Evolutionary conservation across 1,140 invertebrate species (phyloP).

Genomic region (Gonatopus flavifemur): DNA sequence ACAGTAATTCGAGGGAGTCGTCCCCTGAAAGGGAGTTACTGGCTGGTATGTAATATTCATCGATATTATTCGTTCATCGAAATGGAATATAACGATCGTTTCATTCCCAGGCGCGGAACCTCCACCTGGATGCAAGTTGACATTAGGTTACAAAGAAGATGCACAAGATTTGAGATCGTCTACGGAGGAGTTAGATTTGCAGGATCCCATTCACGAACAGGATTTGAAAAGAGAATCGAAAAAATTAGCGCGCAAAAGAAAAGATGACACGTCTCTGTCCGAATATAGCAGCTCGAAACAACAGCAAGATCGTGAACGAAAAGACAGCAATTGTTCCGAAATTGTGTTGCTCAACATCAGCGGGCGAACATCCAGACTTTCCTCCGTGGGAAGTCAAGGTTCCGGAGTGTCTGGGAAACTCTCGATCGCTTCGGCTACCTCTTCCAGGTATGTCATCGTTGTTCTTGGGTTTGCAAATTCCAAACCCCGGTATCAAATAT

Average conservation of each 20-base stretch:
- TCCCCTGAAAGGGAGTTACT: constrained; percentile 78
- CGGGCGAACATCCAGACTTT: constrained; percentile 78
- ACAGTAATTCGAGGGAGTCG: constrained; percentile 72
- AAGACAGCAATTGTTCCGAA: constrained; percentile 77
- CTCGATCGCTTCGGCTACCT: constrained; percentile 49
- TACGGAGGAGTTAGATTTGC: constrained; percentile 81
- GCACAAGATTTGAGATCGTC: constrained; percentile 78
- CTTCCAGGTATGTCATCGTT: constrained; percentile 52
- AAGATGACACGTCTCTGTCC: constrained; percentile 61
- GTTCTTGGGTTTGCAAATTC: too few species aligned
- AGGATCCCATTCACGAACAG: constrained; percentile 67
- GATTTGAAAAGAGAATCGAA: constrained; percentile 51
- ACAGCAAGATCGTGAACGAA: constrained; percentile 66
- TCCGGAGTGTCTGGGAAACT: constrained; percentile 68
- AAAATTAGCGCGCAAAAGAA: constrained; percentile 52
- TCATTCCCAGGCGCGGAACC: constrained; percentile 45
- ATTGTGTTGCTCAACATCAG: constrained; percentile 78
- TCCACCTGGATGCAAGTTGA: constrained; percentile 47
- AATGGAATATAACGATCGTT: too few species aligned
- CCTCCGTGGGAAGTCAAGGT: constrained; percentile 67
- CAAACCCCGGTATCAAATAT: too few species aligned
- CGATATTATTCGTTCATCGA: too few species aligned
- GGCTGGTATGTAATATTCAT: constrained; percentile 38
- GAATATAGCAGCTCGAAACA: constrained; percentile 46
- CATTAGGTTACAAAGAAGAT: constrained; percentile 74